Percentiles rank a stretch among this genome's conserved stretches.
Evolutionary conservation across 2,797 vertebrate genomes (phyloP).

Genomic region (Poeciliopsis presidionis): DNA sequence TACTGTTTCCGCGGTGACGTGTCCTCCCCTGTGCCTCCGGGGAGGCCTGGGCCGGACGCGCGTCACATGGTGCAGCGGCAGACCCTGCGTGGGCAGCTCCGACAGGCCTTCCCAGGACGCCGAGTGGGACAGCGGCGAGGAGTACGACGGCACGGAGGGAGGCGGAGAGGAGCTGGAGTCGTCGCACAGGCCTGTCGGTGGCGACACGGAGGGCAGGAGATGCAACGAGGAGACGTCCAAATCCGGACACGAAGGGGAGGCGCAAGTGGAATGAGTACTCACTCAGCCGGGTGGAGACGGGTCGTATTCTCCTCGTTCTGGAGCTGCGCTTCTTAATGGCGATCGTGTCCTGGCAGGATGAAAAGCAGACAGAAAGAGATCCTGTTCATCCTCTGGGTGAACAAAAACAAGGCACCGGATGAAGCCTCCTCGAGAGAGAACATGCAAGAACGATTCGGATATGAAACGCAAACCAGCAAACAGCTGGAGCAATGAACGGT

Average conservation of each 20-base stretch:
- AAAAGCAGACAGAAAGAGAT: not conserved
- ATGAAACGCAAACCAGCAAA: not conserved
- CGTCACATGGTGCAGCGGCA: conserved; percentile 86
- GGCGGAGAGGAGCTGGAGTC: conserved; percentile 73
- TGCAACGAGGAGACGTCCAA: not conserved
- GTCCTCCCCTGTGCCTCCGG: conserved; percentile 79
- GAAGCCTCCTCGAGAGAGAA: not conserved
- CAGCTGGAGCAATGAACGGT: not conserved
- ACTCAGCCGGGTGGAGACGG: conserved; percentile 91
- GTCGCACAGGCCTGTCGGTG: conserved; percentile 65
- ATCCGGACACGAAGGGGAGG: not conserved
- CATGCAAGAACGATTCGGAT: not conserved
- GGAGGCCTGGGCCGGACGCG: conserved; percentile 85
- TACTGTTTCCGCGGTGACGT: conserved; percentile 67
- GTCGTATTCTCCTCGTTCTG: conserved; percentile 89
- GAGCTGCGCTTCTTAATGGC: conserved; percentile 90
- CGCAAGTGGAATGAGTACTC: conserved; percentile 62
- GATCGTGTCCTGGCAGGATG: conserved; percentile 86
- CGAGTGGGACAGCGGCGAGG: conserved; percentile 66
- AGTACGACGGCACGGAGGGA: conserved; percentile 63
- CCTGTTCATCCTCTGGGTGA: not conserved
- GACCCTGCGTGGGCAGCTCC: conserved; percentile 87
- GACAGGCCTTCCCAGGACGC: conserved; percentile 85
- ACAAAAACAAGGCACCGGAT: conserved; percentile 5
- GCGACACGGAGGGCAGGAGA: conserved; percentile 4